Base-by-base conservation (phyloP, 2,797 vertebrate genomes). In the Microctenopoma lineatum region DNA sequence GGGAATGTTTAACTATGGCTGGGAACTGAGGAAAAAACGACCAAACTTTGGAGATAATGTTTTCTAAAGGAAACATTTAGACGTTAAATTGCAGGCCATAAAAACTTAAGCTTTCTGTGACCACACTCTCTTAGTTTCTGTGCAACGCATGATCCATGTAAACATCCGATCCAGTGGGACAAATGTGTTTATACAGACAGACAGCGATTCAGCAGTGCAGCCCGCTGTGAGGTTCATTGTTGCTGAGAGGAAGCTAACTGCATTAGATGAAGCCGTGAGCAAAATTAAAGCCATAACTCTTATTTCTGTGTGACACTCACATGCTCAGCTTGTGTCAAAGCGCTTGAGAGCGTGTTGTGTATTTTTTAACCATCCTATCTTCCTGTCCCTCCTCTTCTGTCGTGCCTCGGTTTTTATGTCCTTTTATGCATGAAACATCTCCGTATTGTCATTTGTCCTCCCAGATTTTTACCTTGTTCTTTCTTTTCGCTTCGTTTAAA, bases 281-380 rank as follows among this genome's bases (percentile, higher is more conserved):
- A 46, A 81, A 85, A 84, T 83, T 79, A 86, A 83, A 87, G 66
- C 61, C 53, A 75, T 84, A 85, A 84, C 65, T 88, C 80, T 69
- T 15, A 21, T 81, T 65, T 51, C 11, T 14, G 11, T 45, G 48
- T 1, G 26, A 76, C 75, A 51, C 26, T 41, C 26, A 42, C 36
- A 3, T 54, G 68, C 60, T 74, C 38, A n/a, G 75, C 60, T 59
- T 29, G 70, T 61, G 46, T 54, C 44, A 18, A 53, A 29, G 25
- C 50, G 45, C 75, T 79, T 55, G 42, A 47, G 26, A 64, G 44
- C 57, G 59, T 52, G 51, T 34, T 18, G 53, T 29, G 48, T 42
- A 42, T 39, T 13, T 48, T 3, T 34, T 38, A 12, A 38, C 41
- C 46, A 26, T 51, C 39, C 32, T 13, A 16, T 41, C 15, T 54